Base-by-base conservation (phyloP, 1,140 invertebrate genomes). In the Solen grandis region DNA sequence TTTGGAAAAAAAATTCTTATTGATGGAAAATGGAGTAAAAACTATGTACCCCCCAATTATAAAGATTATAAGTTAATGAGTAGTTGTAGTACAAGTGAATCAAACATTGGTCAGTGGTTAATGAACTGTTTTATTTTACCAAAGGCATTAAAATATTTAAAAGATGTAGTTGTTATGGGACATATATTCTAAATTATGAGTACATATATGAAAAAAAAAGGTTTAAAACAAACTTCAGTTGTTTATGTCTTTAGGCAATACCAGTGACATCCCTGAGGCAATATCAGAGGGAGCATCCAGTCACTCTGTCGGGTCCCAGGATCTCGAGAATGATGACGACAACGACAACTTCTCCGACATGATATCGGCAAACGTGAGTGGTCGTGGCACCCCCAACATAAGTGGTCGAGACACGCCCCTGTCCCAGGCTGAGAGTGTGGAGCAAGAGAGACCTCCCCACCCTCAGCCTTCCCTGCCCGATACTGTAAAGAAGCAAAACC, bases 281-380 rank as follows among this genome's bases (percentile, higher is more conserved):
- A 97, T 98, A 52, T 98, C 97, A 10, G 97, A 99, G 92, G 97
- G 97, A 13, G 97, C 97, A 0, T 97, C 96, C 36, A 98, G 97
- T 93, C 97, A 98, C 91, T 98, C 97, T 80, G 97, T 97, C 50
- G 96, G 96, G n/a, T 97, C 97, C 50, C 84, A 89, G 25, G 90
- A 92, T 73, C 93, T 98, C 14, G 97, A 97, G 88, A 95, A 96
- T 89, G 95, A 95, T 66, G 97, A 97, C 88, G 96, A 97, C 46
- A 88, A 89, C 88, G 95, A 95, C 52, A 97, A 98, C 92, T 93
- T 99, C 1, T 98, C 97, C 3, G 98, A 99, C 90, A 99, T 99
- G 97, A 95, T 96, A 22, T 96, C 95, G 10, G 96, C 96, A 1
- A 95, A 97, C 94, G 96, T 99, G 22, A 98, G 97, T 50, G 98